A percentile compares a stretch with the other conserved stretches of the same genome.
Evolutionary conservation across 2,113 vertebrate species (phyloP).

Genomic region (Axis porcinus): DNA sequence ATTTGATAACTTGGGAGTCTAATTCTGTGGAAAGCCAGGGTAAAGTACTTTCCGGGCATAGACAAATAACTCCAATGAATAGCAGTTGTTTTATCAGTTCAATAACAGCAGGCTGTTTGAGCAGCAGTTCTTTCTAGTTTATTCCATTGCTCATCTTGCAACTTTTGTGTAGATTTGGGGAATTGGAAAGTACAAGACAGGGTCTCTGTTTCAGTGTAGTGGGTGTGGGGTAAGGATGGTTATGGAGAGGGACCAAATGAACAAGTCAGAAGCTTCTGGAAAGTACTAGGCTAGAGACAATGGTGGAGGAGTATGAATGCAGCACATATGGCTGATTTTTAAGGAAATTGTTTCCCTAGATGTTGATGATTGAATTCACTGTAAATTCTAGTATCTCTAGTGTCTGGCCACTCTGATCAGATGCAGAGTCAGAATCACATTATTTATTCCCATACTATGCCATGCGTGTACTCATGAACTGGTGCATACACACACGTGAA

Average conservation of each 20-base stretch:
- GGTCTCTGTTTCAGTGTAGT: neutral
- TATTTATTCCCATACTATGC: neutral
- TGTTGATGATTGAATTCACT: neutral
- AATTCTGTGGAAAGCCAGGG: neutral
- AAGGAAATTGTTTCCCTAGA: neutral
- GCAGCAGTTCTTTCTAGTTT: neutral
- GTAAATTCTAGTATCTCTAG: neutral
- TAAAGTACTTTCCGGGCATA: neutral
- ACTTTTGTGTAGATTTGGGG: neutral
- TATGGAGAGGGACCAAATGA: neutral
- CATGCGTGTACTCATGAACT: accelerated
- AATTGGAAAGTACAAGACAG: neutral
- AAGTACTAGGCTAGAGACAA: neutral
- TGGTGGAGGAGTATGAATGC: neutral
- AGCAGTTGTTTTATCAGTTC: neutral
- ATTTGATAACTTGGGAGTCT: neutral
- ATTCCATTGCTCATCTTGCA: neutral
- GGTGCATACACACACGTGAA: neutral
- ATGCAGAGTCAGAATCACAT: neutral
- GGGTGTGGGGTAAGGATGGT: neutral
- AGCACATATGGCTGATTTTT: neutral
- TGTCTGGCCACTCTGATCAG: neutral
- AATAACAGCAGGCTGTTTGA: neutral
- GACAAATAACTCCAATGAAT: neutral
- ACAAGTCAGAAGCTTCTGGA: neutral